Conservation (phyloP, 2,797 vertebrate species). For the Tragelaphus oryx region DNA sequence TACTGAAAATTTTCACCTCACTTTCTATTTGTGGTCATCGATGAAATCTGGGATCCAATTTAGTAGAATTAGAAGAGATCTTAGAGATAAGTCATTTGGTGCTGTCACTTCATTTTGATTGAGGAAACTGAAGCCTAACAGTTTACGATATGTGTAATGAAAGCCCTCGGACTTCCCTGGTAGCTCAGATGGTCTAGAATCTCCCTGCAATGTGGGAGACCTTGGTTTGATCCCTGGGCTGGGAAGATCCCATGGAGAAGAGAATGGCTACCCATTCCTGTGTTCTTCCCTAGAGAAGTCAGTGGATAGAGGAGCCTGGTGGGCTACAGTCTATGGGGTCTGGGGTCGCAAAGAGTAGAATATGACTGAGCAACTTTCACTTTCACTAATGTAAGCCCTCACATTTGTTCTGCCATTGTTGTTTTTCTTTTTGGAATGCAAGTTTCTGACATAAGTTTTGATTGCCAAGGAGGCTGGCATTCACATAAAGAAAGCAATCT, state of each 20-base stretch:
- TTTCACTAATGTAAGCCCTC: background rate
- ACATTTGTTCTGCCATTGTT: background rate
- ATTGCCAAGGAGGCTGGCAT: background rate
- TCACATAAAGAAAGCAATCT: background rate
- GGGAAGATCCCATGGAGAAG: background rate
- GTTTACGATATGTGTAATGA: background rate
- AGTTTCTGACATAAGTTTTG: background rate
- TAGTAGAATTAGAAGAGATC: background rate
- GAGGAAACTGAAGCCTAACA: background rate
- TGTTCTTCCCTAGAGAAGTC: background rate
- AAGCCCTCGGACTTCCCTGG: background rate
- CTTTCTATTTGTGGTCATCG: background rate
- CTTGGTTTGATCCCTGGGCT: background rate
- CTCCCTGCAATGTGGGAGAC: background rate
- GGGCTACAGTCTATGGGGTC: background rate
- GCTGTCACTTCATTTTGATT: background rate
- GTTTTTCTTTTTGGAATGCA: background rate
- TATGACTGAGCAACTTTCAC: background rate
- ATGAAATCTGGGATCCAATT: background rate
- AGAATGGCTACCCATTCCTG: background rate
- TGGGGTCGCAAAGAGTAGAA: fast-evolving
- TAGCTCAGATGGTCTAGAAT: background rate
- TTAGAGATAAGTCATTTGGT: background rate
- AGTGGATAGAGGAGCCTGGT: background rate
- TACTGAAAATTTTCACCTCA: background rate